Percentiles rank a stretch among this genome's conserved stretches.
These are phyloP conservation scores for Rapana venosa DNA, from an alignment of 2,888 invertebrate genomes.

Conservation along the genomic window DNA sequence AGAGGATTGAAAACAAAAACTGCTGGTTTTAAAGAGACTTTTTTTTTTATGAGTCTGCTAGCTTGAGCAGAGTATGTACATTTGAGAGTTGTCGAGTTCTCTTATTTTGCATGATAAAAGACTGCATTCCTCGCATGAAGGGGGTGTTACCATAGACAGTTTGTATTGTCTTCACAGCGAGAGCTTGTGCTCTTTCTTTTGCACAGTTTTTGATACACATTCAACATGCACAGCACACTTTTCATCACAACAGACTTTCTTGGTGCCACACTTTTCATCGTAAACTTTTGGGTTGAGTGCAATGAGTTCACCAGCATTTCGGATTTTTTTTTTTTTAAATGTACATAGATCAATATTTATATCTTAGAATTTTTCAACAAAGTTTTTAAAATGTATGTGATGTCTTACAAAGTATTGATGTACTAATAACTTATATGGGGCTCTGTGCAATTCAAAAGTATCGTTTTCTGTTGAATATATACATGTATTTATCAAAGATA, in stretches of 20 bases:
- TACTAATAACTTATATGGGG: slow-evolving; percentile 14
- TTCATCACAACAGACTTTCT: slow-evolving; percentile 16
- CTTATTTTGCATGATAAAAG: neutral
- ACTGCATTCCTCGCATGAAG: neutral
- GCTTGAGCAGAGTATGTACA: neutral
- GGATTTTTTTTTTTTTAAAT: neutral
- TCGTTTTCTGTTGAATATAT: neutral
- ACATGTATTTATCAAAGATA: neutral
- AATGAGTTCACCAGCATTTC: slow-evolving; percentile 16
- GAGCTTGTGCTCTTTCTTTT: neutral
- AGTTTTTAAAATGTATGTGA: neutral
- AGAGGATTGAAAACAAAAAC: too few species aligned
- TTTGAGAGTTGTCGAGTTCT: neutral
- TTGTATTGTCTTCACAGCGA: neutral
- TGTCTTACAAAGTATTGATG: slow-evolving; percentile 10
- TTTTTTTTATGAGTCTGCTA: neutral
- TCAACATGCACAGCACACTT: neutral
- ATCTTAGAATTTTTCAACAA: neutral
- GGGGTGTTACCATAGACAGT: too few species aligned
- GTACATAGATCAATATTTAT: neutral
- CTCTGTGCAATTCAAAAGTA: slow-evolving; percentile 24
- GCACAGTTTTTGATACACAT: neutral
- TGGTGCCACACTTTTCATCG: neutral
- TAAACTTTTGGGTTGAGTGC: slow-evolving; percentile 27
- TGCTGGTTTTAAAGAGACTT: too few species aligned